phyloP scores from a whole-genome alignment of 92 coral and sea anemone genomes.

The Parazoanthus swiftii region DNA sequence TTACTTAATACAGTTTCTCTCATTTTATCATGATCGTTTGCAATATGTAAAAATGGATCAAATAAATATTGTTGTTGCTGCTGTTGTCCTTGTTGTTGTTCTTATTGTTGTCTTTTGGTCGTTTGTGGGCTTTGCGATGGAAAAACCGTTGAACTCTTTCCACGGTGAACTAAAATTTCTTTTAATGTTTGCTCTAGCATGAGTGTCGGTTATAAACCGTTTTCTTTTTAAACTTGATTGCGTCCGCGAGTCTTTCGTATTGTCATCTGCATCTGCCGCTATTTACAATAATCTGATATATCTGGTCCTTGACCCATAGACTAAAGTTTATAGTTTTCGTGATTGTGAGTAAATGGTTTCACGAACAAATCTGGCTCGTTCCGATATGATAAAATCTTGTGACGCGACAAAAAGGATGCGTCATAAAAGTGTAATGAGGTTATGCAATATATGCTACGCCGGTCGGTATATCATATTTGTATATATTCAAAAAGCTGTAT shows the following conservation, averaged over 20 bases:
- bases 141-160: neutral
- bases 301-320: neutral
- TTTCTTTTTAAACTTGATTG: neutral
- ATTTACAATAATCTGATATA: too few relatives aligned
- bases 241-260: neutral
- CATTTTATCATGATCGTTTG: too few relatives aligned
- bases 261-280: neutral
- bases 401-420: neutral
- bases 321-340: neutral
- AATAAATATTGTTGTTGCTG: too few relatives aligned
- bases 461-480: neutral
- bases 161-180: too few relatives aligned
- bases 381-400: neutral
- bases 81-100: too few relatives aligned
- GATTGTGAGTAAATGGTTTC: neutral
- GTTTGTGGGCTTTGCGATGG: too few relatives aligned
- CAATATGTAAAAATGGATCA: too few relatives aligned
- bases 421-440: neutral
- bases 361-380: neutral
- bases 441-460: neutral
- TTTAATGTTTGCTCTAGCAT: neutral
- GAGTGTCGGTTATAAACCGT: too few relatives aligned
- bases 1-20: too few relatives aligned
- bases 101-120: too few relatives aligned
- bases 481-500: neutral